Evolutionary conservation across 2,113 vertebrate genomes (phyloP).

Genomic region (Ictalurus punctatus): DNA sequence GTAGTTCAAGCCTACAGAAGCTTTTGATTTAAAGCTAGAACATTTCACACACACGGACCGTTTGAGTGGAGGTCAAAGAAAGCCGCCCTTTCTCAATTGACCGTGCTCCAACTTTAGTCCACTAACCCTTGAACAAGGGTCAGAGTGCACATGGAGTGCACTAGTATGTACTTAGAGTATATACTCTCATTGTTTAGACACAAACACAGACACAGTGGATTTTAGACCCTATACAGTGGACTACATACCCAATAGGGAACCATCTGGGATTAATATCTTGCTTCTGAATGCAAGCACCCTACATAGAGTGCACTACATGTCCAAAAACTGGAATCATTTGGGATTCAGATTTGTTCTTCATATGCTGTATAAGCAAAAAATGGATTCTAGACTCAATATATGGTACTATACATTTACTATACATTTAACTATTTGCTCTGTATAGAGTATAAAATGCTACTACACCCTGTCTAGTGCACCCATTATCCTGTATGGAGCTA

Average conservation of each 20-base stretch:
- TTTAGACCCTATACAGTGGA: not conserved
- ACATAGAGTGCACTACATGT: not conserved
- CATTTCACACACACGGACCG: constrained; percentile 4
- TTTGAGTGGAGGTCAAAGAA: constrained; percentile 21
- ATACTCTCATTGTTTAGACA: not conserved
- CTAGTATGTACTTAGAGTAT: not conserved
- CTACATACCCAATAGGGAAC: not conserved
- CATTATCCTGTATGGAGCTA: not conserved
- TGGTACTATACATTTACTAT: not conserved
- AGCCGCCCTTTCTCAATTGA: not conserved
- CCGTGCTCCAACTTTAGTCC: not conserved
- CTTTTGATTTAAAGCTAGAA: constrained; percentile 38
- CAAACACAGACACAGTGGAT: not conserved
- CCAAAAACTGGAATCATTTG: not conserved
- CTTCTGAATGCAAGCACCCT: not conserved
- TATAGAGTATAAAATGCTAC: not conserved
- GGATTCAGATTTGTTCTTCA: not conserved
- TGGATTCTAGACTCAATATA: not conserved
- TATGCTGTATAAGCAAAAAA: not conserved
- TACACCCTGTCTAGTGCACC: not conserved
- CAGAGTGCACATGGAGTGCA: constrained; percentile 24
- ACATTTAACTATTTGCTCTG: not conserved
- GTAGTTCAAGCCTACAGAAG: constrained; percentile 44
- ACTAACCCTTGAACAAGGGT: constrained; percentile 10
- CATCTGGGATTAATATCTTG: not conserved